These are phyloP conservation scores for Orbicella faveolata DNA, from an alignment of 64 coral and sea anemone species.

Conservation along the genomic window DNA sequence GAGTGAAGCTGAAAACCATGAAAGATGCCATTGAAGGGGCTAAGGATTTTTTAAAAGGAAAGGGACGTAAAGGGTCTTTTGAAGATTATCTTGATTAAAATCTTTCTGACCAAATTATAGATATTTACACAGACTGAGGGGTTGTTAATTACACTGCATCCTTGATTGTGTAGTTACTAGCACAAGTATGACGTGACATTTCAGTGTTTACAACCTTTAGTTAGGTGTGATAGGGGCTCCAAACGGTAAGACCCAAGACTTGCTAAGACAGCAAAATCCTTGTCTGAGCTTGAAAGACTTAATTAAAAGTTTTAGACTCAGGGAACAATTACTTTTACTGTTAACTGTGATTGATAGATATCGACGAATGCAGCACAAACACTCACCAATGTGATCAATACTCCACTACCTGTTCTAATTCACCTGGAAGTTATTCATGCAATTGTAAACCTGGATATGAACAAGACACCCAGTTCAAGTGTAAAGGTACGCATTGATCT, in stretches of 20 bases:
- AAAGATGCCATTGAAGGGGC: slow-evolving; percentile 78
- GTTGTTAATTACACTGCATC: no score
- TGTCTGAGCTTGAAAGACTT: no score
- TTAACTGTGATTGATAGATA: slow-evolving; percentile 2
- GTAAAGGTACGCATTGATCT: background rate
- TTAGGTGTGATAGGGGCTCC: no score
- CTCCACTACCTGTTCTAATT: slow-evolving; percentile 20
- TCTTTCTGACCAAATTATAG: no score
- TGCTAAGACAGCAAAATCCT: no score
- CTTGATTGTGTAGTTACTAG: no score
- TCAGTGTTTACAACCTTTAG: no score
- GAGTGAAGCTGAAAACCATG: slow-evolving; percentile 66
- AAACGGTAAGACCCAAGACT: no score
- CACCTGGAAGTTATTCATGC: slow-evolving; percentile 14
- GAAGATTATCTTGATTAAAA: slow-evolving; percentile 60
- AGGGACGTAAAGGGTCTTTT: slow-evolving; percentile 90
- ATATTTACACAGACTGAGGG: no score
- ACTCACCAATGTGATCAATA: background rate
- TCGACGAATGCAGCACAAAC: slow-evolving; percentile 18
- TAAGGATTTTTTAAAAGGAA: slow-evolving; percentile 70
- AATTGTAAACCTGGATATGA: slow-evolving; percentile 4
- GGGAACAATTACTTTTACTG: background rate
- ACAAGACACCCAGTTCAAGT: background rate
- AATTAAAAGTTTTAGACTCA: no score
- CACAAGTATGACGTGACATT: no score